phyloP scores from a whole-genome alignment of 2,113 vertebrate genomes.

The Rhagologus leucostigma region DNA sequence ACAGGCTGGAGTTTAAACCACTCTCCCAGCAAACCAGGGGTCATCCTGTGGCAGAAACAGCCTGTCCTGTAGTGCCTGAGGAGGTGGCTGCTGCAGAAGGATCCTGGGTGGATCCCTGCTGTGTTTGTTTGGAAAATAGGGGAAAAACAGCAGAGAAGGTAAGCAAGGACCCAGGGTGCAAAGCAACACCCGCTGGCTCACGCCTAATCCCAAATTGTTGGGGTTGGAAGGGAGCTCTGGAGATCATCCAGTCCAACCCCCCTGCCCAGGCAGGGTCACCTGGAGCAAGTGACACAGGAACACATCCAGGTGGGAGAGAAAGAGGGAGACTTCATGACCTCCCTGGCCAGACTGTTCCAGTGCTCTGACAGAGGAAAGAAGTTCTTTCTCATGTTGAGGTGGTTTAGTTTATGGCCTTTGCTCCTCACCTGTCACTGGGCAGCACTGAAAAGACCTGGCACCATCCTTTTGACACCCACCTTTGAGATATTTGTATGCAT shows the following conservation, averaged over 20 bases:
- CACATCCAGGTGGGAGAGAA: neutral
- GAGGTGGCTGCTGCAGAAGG: neutral
- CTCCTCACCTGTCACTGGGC: neutral
- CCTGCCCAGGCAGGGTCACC: neutral
- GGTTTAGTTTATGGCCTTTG: neutral
- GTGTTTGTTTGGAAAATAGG: neutral
- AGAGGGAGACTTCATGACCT: neutral
- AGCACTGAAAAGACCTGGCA: neutral
- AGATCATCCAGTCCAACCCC: neutral
- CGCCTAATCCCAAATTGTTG: neutral
- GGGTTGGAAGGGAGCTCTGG: neutral
- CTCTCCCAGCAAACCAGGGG: accelerated
- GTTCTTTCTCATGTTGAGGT: neutral
- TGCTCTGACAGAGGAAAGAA: neutral
- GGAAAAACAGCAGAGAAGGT: neutral
- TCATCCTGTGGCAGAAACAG: neutral
- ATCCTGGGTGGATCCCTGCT: neutral
- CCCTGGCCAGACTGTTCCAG: neutral
- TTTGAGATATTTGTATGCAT: neutral
- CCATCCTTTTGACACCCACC: neutral
- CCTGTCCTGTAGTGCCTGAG: neutral
- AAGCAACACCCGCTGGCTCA: neutral
- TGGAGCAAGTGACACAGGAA: neutral
- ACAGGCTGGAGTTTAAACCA: neutral
- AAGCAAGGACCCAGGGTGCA: neutral